Percentiles rank a stretch among this genome's conserved stretches.
These are phyloP conservation scores for Pangasius mekongensis DNA, from an alignment of 2,797 vertebrate species.

Conservation along the genomic window DNA sequence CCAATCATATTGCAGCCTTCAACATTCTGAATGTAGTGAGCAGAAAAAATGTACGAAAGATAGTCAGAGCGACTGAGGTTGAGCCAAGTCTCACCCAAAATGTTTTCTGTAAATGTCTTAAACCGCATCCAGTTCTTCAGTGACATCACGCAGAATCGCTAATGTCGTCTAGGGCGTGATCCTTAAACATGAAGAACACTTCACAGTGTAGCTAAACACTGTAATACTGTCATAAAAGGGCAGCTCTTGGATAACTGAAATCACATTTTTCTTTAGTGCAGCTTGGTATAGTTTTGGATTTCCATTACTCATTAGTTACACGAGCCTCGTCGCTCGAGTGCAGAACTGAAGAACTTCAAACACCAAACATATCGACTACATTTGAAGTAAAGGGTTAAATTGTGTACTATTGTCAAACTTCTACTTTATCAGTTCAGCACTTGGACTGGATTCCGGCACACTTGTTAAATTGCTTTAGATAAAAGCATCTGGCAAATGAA, in stretches of 20 bases:
- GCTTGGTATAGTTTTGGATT: neutral
- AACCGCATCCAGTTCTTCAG: neutral
- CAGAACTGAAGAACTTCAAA: neutral
- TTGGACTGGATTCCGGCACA: neutral
- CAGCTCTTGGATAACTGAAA: neutral
- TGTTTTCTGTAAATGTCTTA: neutral
- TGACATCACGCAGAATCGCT: neutral
- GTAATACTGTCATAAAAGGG: no score
- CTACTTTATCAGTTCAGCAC: no score
- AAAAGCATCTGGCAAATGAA: neutral
- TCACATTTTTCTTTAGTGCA: neutral
- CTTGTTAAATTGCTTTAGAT: neutral
- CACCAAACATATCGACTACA: neutral
- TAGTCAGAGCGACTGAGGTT: no score
- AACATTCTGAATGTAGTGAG: neutral
- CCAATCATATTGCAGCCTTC: neutral
- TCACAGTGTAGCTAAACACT: neutral
- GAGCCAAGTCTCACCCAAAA: neutral
- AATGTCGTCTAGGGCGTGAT: neutral
- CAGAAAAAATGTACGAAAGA: neutral
- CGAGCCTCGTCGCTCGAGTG: neutral
- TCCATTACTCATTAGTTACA: neutral
- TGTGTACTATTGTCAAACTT: neutral
- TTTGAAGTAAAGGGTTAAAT: neutral
- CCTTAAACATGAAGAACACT: neutral